Evolutionary conservation across 2,113 vertebrate genomes (phyloP).

Genomic region (Cacatua alba): DNA sequence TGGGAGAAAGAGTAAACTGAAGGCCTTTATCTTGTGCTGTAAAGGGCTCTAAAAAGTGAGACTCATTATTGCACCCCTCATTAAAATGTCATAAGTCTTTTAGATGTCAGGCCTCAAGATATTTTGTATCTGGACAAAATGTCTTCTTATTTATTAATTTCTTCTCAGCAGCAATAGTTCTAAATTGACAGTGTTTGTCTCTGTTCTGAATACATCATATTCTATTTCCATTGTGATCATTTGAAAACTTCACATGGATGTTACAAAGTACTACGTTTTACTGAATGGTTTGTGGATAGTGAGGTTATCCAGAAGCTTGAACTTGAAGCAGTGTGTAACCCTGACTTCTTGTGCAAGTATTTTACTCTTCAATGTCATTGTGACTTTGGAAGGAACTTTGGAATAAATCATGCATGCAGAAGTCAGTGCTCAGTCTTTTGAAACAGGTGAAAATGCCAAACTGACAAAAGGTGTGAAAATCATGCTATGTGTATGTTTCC

Average conservation of each 20-base stretch:
- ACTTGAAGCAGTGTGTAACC: neutral
- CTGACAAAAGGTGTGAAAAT: neutral
- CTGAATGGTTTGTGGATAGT: neutral
- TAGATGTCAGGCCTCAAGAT: neutral
- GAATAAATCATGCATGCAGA: neutral
- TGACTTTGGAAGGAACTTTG: neutral
- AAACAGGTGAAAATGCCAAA: neutral
- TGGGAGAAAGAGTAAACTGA: neutral
- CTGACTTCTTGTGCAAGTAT: neutral
- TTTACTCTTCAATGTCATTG: neutral
- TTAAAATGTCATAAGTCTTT: neutral
- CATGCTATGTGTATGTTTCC: neutral
- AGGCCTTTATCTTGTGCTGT: neutral
- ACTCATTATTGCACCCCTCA: fast-evolving
- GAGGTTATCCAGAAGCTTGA: neutral
- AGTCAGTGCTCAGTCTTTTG: neutral
- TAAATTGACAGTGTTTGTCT: neutral
- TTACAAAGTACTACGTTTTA: neutral
- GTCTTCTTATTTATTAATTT: neutral
- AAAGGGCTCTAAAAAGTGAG: neutral
- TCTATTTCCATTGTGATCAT: neutral
- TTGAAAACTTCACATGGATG: neutral
- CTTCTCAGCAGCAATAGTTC: neutral
- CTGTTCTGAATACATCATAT: neutral
- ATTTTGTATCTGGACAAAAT: neutral